Evolutionary conservation across 2,888 invertebrate species (phyloP).

Genomic region (Priocnemis perturbator): DNA sequence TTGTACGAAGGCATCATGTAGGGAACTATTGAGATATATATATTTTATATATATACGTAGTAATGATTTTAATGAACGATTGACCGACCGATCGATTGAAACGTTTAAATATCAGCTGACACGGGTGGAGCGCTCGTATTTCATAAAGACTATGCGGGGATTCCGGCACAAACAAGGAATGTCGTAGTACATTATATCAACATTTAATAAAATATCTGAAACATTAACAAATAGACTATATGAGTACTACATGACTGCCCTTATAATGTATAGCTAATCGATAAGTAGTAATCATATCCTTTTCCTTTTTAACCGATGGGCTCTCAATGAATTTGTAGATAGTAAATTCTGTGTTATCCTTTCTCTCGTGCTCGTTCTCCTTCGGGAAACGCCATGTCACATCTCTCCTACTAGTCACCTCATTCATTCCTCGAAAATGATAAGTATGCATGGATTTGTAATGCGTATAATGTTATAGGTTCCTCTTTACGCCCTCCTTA

Average conservation of each 20-base stretch:
- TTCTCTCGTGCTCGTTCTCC: conserved; percentile 18
- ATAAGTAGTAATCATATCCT: conserved; percentile 62
- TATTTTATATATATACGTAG: conserved; percentile 34
- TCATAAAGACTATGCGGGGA: conserved; percentile 57
- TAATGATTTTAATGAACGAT: conserved; percentile 49
- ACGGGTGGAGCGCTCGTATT: conserved; percentile 59
- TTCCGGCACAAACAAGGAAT: conserved; percentile 70
- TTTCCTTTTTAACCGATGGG: conserved; percentile 47
- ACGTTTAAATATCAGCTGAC: conserved; percentile 47
- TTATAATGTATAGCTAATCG: conserved; percentile 67
- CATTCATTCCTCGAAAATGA: conserved; percentile 17
- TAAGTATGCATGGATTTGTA: conserved; percentile 1
- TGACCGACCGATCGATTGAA: conserved; percentile 56
- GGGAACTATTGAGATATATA: conserved; percentile 52
- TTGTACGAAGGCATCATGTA: conserved; percentile 62
- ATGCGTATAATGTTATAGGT: conserved; percentile 1
- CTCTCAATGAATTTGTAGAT: conserved; percentile 51
- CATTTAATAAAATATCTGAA: conserved; percentile 74
- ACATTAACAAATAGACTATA: conserved; percentile 74
- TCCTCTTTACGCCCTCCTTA: conserved; percentile 1
- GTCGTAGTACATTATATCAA: conserved; percentile 73
- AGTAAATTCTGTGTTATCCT: conserved; percentile 44
- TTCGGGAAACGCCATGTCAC: neutral
- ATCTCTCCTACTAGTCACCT: conserved; percentile 7
- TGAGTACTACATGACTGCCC: conserved; percentile 70